Evolutionary conservation across 2,797 vertebrate species (phyloP).

Genomic region (Toxotes lorentzi): DNA sequence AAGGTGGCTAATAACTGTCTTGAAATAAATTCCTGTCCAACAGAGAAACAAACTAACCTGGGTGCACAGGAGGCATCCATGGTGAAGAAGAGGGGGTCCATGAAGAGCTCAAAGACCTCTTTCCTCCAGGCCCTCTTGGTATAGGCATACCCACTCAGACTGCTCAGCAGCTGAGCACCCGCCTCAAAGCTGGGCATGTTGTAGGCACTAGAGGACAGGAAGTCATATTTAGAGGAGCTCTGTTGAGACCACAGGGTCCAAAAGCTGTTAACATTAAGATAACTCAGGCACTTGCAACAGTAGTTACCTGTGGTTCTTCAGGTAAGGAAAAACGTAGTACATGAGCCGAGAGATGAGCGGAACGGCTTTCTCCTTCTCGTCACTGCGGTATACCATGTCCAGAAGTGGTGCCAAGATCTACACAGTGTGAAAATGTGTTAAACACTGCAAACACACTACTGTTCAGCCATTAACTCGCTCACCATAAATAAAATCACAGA

Average conservation of each 20-base stretch:
- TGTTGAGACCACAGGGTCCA: background rate
- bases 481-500: background rate
- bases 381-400: conserved; percentile 97
- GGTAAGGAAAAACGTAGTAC: conserved; percentile 96
- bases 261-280: background rate
- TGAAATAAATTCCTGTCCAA: conserved; percentile 1
- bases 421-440: conserved; percentile 3
- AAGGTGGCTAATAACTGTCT: background rate
- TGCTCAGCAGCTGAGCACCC: conserved; percentile 92
- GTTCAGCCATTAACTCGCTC: background rate
- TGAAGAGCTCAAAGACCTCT: conserved; percentile 94
- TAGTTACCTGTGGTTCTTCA: conserved; percentile 95
- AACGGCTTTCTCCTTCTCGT: conserved; percentile 97
- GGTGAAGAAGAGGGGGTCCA: conserved; percentile 98
- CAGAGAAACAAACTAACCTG: conserved; percentile 86
- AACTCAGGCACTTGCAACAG: background rate
- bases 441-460: background rate
- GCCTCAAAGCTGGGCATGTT: conserved; percentile 96
- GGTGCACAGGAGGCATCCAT: conserved; percentile 92
- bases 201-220: conserved; percentile 87
- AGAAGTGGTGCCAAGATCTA: conserved; percentile 91
- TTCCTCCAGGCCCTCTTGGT: conserved; percentile 98
- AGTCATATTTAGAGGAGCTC: background rate
- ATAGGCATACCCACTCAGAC: conserved; percentile 95
- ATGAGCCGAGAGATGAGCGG: conserved; percentile 95